Conservation (phyloP, 2,797 vertebrate species). For the Synanceia verrucosa region DNA sequence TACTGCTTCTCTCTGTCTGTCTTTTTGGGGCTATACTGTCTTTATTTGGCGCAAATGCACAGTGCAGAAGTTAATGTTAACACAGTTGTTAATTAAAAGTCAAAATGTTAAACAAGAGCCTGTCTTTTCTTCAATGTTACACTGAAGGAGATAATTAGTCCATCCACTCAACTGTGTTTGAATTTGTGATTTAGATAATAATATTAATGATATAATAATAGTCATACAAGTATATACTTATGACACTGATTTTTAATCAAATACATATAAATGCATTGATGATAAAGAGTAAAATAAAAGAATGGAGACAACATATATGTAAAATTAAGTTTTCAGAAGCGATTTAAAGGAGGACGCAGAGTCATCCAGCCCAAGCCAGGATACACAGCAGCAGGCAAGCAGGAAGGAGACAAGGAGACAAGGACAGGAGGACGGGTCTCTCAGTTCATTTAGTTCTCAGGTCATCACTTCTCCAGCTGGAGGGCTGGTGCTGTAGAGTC, state of each 20-base stretch:
- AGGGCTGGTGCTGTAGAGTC: constrained; percentile 56
- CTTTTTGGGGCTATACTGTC: constrained; percentile 8
- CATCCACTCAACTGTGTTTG: not conserved
- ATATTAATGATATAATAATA: not conserved
- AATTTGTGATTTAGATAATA: not conserved
- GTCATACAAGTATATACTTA: not conserved
- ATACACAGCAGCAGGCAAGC: constrained; percentile 27
- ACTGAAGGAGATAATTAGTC: not conserved
- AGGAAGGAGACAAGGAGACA: constrained; percentile 47
- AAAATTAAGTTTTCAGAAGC: not conserved
- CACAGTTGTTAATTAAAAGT: not conserved
- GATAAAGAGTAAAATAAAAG: not conserved
- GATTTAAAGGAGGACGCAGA: constrained; percentile 21
- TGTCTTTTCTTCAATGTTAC: not conserved
- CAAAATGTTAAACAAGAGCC: not conserved
- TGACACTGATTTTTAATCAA: not conserved
- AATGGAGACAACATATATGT: not conserved
- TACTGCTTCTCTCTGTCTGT: constrained; percentile 20
- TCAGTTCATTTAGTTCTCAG: constrained; percentile 44
- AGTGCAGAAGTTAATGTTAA: fast-evolving
- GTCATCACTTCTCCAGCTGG: constrained; percentile 77
- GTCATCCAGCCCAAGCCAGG: constrained; percentile 6
- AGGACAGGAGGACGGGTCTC: constrained; percentile 66
- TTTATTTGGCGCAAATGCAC: not conserved
- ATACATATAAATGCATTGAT: not conserved